Evolutionary conservation across 2,113 vertebrate genomes (phyloP), one percentile per base, ranked within the genome.

Genomic region (Phrynosoma blainvillii): DNA sequence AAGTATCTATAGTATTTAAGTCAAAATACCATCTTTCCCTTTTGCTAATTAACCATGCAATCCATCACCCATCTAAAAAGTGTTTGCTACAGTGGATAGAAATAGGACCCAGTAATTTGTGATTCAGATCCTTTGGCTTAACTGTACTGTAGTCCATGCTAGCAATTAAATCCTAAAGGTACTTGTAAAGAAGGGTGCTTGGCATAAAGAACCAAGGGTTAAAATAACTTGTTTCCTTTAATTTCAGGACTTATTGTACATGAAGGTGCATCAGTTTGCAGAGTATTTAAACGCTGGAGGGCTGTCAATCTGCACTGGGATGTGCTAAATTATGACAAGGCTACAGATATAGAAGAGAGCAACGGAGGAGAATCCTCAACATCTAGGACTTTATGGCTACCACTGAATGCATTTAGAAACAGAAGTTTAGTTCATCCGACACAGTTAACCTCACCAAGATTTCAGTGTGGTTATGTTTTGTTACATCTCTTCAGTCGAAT

Each of bases 251-350:
- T 99, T 91, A 98, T 99, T 85, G 95, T 98, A 89, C 98, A 99
- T 0, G 98, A 99, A 97, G 98, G 98, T 91, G 97, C 98, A n/a
- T 98, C 98, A n/a, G 98, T 99, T 90, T 98, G 98, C 95, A 98
- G 97, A 90, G 98, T 99, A 40, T 98, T 99, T 88, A 97, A 98
- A 93, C 98, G 98, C 82, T 99, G 98, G 98, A 96, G 98, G 59
- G 98, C 98, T 7, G 98, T 99, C 20, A 99, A 99, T 93, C 96
- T 99, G 40, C 98, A 98, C 96, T 99, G 98, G 98, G 98, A 98
- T 85, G 98, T 99, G 62, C 94, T 98, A 94, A 98, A 98, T 95
- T 99, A 99, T 0, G 96, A 99, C 87, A 99, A 99, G 97, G 96
- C 98, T 56, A 96, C 95, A 74, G 98, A 99, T 94, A 96, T 98